Conservation (phyloP, 2,113 vertebrate genomes). For the Macquaria australasica region DNA sequence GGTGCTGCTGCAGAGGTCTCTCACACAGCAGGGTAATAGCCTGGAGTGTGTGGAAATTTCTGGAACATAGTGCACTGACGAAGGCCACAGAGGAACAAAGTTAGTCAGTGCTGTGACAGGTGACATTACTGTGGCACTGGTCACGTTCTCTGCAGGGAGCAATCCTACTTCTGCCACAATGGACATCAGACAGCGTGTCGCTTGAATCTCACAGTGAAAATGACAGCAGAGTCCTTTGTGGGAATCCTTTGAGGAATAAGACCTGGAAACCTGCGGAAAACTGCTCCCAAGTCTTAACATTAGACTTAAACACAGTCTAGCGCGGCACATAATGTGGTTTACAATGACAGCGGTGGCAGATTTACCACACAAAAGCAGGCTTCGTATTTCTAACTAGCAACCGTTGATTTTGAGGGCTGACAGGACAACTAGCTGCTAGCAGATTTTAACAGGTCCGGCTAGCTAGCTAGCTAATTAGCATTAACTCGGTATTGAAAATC, state of each 20-base stretch:
- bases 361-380: neutral
- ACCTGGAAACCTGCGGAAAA: neutral
- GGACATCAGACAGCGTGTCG: conserved; percentile 30
- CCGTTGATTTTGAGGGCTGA: neutral
- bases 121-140: conserved; percentile 38
- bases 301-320: neutral
- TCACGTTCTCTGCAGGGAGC: conserved; percentile 4
- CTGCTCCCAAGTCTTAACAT: neutral
- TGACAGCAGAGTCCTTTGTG: neutral
- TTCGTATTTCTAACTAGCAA: neutral
- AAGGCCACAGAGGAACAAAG: conserved; percentile 21
- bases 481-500: neutral
- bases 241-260: neutral
- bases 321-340: neutral
- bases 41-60: conserved; percentile 3
- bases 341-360: neutral
- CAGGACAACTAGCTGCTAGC: no score
- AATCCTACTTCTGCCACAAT: conserved; percentile 27
- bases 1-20: neutral
- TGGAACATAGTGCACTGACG: neutral
- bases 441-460: neutral
- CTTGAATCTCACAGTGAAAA: conserved; percentile 9
- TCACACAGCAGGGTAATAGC: neutral
- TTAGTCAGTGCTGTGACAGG: conserved; percentile 41
- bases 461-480: neutral